Conservation (phyloP, 2,113 vertebrate species). For the Nothoprocta pentlandii region DNA sequence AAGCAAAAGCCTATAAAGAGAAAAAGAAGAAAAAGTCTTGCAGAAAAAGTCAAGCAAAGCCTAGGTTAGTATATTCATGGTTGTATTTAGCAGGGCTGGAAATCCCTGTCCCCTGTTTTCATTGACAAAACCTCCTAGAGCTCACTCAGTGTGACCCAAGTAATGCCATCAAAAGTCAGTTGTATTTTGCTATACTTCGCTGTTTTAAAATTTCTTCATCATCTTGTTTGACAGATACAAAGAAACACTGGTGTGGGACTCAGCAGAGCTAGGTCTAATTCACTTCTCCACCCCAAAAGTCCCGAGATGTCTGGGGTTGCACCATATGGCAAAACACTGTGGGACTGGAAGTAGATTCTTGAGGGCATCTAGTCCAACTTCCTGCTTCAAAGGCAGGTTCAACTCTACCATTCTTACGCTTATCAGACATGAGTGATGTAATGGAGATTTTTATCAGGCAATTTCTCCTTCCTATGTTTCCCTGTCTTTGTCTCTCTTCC, state of each 20-base stretch:
- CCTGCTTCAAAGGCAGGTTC: neutral
- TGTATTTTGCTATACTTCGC: neutral
- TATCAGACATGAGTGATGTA: neutral
- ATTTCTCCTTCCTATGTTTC: neutral
- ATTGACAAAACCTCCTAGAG: neutral
- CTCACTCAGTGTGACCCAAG: neutral
- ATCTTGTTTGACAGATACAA: neutral
- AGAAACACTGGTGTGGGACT: neutral
- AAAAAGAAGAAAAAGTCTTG: neutral
- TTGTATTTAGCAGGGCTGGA: neutral
- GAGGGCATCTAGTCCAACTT: neutral
- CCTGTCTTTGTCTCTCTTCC: neutral
- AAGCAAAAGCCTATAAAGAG: neutral
- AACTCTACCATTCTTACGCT: neutral
- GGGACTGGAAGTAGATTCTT: neutral
- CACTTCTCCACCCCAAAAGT: neutral
- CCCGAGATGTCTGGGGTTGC: rapidly evolving
- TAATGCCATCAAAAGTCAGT: neutral
- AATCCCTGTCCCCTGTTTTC: neutral
- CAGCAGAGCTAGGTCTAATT: rapidly evolving
- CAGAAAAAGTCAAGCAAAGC: neutral
- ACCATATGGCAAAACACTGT: rapidly evolving
- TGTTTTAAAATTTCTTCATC: neutral
- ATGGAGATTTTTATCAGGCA: neutral
- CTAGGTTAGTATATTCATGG: neutral